Evolutionary conservation across 2,888 invertebrate species (phyloP).

Genomic region (Ernsta delagoae): DNA sequence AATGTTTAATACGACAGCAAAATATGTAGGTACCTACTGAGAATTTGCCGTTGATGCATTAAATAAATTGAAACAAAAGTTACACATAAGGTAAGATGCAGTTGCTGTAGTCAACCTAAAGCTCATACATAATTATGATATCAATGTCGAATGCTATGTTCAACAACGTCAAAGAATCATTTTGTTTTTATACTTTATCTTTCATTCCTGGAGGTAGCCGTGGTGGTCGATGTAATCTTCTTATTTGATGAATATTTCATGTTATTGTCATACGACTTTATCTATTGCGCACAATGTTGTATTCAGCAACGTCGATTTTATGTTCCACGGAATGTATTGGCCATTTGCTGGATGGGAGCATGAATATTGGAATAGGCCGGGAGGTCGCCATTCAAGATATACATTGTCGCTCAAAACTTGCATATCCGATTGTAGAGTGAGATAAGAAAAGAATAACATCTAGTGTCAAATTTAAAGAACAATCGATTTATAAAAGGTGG

Average conservation of each 20-base stretch:
- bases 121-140: conserved; percentile 36
- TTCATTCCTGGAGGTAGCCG: conserved; percentile 42
- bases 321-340: conserved; percentile 41
- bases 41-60: background rate
- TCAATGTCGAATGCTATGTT: conserved; percentile 24
- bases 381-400: conserved; percentile 18
- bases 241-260: conserved; percentile 81
- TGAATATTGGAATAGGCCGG: conserved; percentile 35
- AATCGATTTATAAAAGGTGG: conserved; percentile 14
- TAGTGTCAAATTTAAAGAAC: background rate
- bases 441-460: conserved; percentile 4
- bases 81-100: conserved; percentile 27
- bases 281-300: conserved; percentile 67
- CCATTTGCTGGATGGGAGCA: conserved; percentile 41
- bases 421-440: conserved; percentile 22
- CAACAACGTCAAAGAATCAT: conserved; percentile 40
- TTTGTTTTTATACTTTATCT: conserved; percentile 57
- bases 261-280: conserved; percentile 77
- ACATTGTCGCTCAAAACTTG: conserved; percentile 24
- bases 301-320: conserved; percentile 55
- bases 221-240: conserved; percentile 58
- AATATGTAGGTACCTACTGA: too few species aligned
- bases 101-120: conserved; percentile 8
- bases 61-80: conserved; percentile 12
- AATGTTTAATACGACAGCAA: too few species aligned